phyloP scores from a whole-genome alignment of 2,797 vertebrate species.

The Chrosomus eos region DNA sequence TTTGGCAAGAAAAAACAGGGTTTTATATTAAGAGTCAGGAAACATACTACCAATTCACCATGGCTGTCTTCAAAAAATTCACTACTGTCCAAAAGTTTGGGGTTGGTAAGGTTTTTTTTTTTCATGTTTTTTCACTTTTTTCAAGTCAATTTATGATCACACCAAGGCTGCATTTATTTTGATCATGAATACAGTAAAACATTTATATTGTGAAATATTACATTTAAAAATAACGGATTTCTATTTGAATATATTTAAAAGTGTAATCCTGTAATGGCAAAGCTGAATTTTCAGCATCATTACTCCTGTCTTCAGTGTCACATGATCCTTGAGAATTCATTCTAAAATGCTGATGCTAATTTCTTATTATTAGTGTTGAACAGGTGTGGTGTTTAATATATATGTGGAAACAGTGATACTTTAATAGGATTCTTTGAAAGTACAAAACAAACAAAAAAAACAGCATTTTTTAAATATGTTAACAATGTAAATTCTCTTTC shows the following conservation, averaged over 20 bases:
- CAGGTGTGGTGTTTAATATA: neutral
- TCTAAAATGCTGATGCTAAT: neutral
- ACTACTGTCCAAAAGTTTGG: neutral
- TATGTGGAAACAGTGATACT: no score
- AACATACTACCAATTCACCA: neutral
- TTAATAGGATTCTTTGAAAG: no score
- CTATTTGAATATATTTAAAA: neutral
- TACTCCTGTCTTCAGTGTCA: neutral
- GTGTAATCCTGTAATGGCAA: neutral
- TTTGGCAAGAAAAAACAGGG: neutral
- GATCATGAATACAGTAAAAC: neutral
- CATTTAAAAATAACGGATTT: neutral
- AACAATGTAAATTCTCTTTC: neutral
- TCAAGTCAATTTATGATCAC: neutral
- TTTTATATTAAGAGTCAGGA: neutral
- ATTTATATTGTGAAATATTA: neutral
- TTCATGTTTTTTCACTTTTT: neutral
- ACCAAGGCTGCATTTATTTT: neutral
- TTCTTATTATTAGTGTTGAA: neutral
- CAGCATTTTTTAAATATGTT: no score
- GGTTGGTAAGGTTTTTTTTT: neutral
- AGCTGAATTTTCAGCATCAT: neutral
- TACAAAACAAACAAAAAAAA: no score
- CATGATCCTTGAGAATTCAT: neutral
- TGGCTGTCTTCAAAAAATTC: neutral